Conservation (phyloP, 2,888 invertebrate species). For the Hetaerina titia region DNA sequence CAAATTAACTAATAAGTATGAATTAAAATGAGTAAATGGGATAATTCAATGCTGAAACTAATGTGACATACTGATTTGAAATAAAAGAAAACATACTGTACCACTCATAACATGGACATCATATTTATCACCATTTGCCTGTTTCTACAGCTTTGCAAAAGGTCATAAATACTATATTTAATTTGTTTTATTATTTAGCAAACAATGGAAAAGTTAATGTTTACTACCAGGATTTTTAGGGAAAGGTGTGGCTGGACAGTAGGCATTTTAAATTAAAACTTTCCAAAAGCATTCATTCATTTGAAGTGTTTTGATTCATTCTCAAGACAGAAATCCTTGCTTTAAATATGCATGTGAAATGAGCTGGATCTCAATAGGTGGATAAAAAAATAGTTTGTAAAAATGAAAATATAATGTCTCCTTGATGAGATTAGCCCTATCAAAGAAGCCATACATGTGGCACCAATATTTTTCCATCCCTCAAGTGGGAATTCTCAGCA, state of each 20-base stretch:
- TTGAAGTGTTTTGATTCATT: slow-evolving; percentile 21
- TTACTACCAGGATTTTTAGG: slow-evolving; percentile 38
- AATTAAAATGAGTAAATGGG: slow-evolving; percentile 1
- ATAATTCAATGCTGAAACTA: slow-evolving; percentile 31
- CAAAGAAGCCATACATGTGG: slow-evolving; percentile 16
- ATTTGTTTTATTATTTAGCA: slow-evolving; percentile 18
- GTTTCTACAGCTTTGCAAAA: slow-evolving; percentile 27
- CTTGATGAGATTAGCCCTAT: slow-evolving; percentile 32
- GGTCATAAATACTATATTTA: slow-evolving; percentile 10
- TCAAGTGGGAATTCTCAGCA: not conserved
- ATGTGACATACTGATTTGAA: slow-evolving; percentile 18
- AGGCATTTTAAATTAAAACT: slow-evolving; percentile 21
- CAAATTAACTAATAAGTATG: slow-evolving; percentile 21
- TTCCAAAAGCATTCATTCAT: slow-evolving; percentile 35
- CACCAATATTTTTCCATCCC: slow-evolving; percentile 4
- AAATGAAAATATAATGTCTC: slow-evolving; percentile 24
- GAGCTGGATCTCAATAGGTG: not conserved
- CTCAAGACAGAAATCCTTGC: slow-evolving; percentile 26
- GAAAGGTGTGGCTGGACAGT: slow-evolving; percentile 31
- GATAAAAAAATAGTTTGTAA: slow-evolving; percentile 17
- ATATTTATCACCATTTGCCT: slow-evolving; percentile 32
- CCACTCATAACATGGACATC: slow-evolving; percentile 17
- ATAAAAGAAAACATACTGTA: slow-evolving; percentile 14
- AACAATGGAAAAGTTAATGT: slow-evolving; percentile 27
- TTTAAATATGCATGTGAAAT: slow-evolving; percentile 27